Evolutionary conservation across 2,113 vertebrate genomes (phyloP), one percentile per base, ranked within the genome.

Genomic region (Catharus minimus): DNA sequence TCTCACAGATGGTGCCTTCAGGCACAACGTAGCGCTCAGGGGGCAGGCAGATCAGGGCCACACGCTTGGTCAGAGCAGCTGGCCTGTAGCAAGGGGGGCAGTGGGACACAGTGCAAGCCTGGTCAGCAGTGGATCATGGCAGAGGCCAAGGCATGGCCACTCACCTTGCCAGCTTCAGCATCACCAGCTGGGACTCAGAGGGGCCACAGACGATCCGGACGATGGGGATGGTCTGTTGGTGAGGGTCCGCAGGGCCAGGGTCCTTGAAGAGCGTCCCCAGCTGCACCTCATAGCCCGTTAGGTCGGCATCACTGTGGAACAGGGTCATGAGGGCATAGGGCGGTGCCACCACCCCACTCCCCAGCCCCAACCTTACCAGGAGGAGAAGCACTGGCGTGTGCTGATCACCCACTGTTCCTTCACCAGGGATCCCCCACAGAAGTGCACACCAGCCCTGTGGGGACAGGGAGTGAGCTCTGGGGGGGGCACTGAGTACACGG

Each of bases 331-430:
- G 66, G 64, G 60, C 28, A 28, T 3, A 41, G 36, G 5, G 3
- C 1, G 1, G 5, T 68, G 39, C 65, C 9, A 5, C 15, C 38
- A 49, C n/a, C 43, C 12, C 14, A 4, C 0, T 0, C 10, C 75
- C 75, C 15, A 3, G 49, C 53, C 75, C 41, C 7, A 2, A 66
- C 33, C 91, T 97, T 97, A 99, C 99, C 99, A 99, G 83, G 99
- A 99, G 38, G 98, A 98, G 97, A 99, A 99, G 84, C 99, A 99
- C 93, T 99, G 99, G 67, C 98, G 98, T 9, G 98, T 98, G 91
- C 99, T 99, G 97, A 99, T 98, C 87, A 99, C 98, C 99, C 99
- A 99, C 96, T 98, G 97, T 89, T 98, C 97, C 90, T 98, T 98
- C 85, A 99, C 98, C 89, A 99, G 94, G 44, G 99, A 98, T 3